Percentiles rank a stretch among this genome's conserved stretches.
Evolutionary conservation across 2,797 vertebrate genomes (phyloP).

Genomic region (Darevskia nairensis): DNA sequence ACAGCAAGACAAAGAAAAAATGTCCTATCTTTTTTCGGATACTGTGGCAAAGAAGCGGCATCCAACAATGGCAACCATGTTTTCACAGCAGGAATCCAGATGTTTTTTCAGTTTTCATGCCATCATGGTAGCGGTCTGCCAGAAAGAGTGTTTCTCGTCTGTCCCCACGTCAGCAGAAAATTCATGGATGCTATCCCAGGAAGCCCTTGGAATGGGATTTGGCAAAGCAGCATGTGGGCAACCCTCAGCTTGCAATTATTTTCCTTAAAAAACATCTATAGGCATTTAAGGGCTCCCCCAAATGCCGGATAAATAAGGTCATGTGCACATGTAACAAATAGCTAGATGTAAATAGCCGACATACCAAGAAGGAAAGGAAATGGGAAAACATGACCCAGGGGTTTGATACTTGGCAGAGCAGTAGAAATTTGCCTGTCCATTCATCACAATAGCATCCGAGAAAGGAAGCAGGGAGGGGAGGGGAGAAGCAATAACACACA

Average conservation of each 20-base stretch:
- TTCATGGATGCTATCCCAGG: not conserved
- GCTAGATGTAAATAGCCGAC: not conserved
- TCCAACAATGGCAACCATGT: not conserved
- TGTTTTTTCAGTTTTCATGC: not conserved
- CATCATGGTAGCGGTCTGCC: not conserved
- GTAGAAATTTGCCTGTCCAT: not conserved
- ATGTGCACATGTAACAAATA: not conserved
- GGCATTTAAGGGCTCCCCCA: not conserved
- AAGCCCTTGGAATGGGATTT: not conserved
- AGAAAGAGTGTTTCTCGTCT: not conserved
- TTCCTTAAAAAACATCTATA: not conserved
- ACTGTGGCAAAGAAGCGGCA: not conserved
- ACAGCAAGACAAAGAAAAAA: too few species aligned
- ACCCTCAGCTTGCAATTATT: not conserved
- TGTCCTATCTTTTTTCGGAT: not conserved
- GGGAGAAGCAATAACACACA: not conserved
- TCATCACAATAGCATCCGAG: not conserved
- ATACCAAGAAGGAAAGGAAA: not conserved
- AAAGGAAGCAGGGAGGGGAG: not conserved
- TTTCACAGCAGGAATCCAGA: not conserved
- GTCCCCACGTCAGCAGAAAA: too few species aligned
- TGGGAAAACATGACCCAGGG: slow-evolving; percentile 12
- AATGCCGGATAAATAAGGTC: not conserved
- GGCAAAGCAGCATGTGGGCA: not conserved
- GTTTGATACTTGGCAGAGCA: not conserved